phyloP scores from a whole-genome alignment of 1,140 invertebrate genomes.

The Drosophila arizonae region DNA sequence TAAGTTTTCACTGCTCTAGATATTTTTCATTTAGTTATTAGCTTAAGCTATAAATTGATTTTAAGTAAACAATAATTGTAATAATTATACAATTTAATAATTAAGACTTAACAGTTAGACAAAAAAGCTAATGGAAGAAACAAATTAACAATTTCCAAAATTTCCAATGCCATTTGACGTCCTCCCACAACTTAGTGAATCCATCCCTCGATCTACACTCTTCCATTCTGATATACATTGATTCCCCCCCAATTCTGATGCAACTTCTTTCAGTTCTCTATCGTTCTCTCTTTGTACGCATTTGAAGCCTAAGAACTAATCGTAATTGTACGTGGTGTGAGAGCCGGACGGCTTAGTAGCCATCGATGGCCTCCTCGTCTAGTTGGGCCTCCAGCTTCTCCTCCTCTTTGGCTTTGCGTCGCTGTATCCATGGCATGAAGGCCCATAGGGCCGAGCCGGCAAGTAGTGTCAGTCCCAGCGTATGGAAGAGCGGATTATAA shows the following conservation, averaged over 20 bases:
- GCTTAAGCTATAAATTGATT: slow-evolving; percentile 63
- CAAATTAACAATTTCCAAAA: slow-evolving; percentile 63
- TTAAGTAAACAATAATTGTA: slow-evolving; percentile 71
- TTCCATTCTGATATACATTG: background rate
- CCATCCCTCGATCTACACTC: background rate
- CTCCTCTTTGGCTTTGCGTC: slow-evolving; percentile 67
- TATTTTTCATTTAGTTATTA: slow-evolving; percentile 42
- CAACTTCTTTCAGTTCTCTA: background rate
- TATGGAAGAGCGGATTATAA: slow-evolving; percentile 88
- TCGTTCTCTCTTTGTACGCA: slow-evolving; percentile 53
- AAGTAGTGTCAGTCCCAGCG: slow-evolving; percentile 88
- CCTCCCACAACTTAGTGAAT: background rate
- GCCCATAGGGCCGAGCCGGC: slow-evolving; percentile 89
- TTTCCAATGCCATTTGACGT: slow-evolving; percentile 33
- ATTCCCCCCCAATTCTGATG: slow-evolving; percentile 4
- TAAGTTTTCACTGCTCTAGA: slow-evolving; percentile 41
- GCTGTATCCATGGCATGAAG: slow-evolving; percentile 87
- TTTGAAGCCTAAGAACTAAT: slow-evolving; percentile 63
- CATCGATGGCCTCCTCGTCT: slow-evolving; percentile 58
- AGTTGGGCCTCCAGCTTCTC: slow-evolving; percentile 51
- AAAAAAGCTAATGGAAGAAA: slow-evolving; percentile 67
- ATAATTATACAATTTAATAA: slow-evolving; percentile 66
- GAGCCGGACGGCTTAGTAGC: slow-evolving; percentile 34
- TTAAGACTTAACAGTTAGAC: slow-evolving; percentile 62
- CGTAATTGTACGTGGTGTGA: slow-evolving; percentile 68